Base-by-base conservation (phyloP, 1,140 invertebrate genomes). In the Nasonia vitripennis region DNA sequence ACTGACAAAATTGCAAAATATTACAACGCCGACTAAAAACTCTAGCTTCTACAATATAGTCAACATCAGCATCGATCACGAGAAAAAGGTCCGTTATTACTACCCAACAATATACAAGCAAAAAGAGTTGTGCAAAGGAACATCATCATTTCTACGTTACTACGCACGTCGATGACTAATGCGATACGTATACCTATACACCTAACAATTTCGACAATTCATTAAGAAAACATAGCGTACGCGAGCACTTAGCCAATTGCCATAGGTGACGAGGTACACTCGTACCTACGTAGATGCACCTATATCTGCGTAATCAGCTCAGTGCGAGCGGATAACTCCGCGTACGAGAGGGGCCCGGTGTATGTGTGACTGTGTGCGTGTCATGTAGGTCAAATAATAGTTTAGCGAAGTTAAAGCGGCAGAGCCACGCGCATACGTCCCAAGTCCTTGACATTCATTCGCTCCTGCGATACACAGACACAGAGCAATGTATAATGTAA, bases 311-410 rank as follows among this genome's bases (percentile, higher is more conserved):
- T 55, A 55, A 55, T 55, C 51, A 14, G 12, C 17, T 55, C 14
- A 55, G 17, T 17, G 51, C 51, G 51, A 17, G 51, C 5, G 51
- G 2, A 17, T 4, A 14, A 55, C 17, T 55, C 4, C 51, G 51
- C 51, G 17, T 5, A 48, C n/a, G 9, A 51, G n/a, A 81, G 31
- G 70, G 20, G 48, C 70, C 67, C 34, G 34, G 34, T 48, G 45
- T 48, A 48, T 12, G 9, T 12, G 45, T 48, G 10, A 11, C 10
- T 55, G 17, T 55, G 17, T 55, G 45, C 31, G 27, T 74, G 45
- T 23, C 51, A 81, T 74, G 80, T 81, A 81, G 80, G 80, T 81
- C 70, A 74, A 73, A 81, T 81, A 81, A 55, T 34, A 74, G 68
- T 55, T 45, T 34, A 81, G 48, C 68, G 17, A 74, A 74, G 31